phyloP scores from a whole-genome alignment of 2,888 invertebrate species.

The Lasioglossum figueresi region DNA sequence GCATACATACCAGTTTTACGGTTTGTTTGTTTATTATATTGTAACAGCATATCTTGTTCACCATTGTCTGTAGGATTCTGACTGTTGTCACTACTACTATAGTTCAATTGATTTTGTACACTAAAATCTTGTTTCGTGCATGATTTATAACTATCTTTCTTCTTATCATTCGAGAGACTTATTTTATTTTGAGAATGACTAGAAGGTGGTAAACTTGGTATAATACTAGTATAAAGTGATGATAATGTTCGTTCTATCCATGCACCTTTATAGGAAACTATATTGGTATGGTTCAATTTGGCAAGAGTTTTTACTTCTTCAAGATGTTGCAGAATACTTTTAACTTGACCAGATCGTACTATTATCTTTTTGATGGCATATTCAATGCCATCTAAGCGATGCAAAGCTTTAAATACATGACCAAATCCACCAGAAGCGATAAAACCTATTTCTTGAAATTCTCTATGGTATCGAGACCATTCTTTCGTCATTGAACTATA shows the following conservation, averaged over 20 bases:
- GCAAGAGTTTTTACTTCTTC: conserved; percentile 93
- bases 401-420: conserved; percentile 89
- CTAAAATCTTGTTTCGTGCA: conserved; percentile 31
- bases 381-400: conserved; percentile 90
- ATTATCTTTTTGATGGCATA: conserved; percentile 93
- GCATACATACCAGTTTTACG: conserved; percentile 63
- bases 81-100: conserved; percentile 19
- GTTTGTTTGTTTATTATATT: conserved; percentile 29
- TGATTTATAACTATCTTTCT: conserved; percentile 23
- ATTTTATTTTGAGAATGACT: background rate
- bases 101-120: background rate
- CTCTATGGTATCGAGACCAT: conserved; percentile 88
- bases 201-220: conserved; percentile 26
- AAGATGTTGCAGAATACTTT: conserved; percentile 88
- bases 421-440: conserved; percentile 92
- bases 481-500: conserved; percentile 77
- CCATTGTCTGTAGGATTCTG: conserved; percentile 18
- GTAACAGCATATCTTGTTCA: background rate
- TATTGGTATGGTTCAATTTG: conserved; percentile 90
- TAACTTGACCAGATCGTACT: conserved; percentile 87
- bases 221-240: conserved; percentile 18
- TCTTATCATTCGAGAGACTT: background rate
- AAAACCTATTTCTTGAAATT: conserved; percentile 89
- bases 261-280: conserved; percentile 93
- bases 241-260: conserved; percentile 88